Evolutionary conservation across 1,140 invertebrate genomes (phyloP).

Genomic region (Mya arenaria): DNA sequence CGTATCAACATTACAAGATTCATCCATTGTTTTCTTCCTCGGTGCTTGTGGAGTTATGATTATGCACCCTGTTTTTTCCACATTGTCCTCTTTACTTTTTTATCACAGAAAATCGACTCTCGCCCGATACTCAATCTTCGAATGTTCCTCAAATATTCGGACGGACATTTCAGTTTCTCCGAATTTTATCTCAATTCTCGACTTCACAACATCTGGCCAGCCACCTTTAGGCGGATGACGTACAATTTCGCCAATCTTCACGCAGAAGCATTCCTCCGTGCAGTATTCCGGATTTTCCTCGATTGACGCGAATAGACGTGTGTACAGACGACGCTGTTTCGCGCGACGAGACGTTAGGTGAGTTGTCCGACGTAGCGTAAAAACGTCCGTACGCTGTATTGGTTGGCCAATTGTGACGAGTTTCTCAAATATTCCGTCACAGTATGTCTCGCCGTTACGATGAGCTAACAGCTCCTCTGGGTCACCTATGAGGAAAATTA

Average conservation of each 20-base stretch:
- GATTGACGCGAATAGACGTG: slow-evolving; percentile 39
- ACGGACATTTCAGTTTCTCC: slow-evolving; percentile 45
- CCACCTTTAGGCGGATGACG: slow-evolving; percentile 31
- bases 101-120: slow-evolving; percentile 37
- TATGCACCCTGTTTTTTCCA: too few species aligned
- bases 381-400: slow-evolving; percentile 16
- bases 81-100: too few species aligned
- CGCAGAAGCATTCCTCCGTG: slow-evolving; percentile 26
- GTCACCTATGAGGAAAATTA: neutral
- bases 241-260: slow-evolving; percentile 49
- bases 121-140: slow-evolving; percentile 21
- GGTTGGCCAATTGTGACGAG: slow-evolving; percentile 39
- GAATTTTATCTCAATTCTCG: slow-evolving; percentile 41
- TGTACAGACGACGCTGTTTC: slow-evolving; percentile 31
- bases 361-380: slow-evolving; percentile 26
- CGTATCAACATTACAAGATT: too few species aligned
- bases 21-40: too few species aligned
- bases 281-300: slow-evolving; percentile 31
- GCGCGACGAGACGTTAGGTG: neutral
- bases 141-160: neutral
- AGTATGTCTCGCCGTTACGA: slow-evolving; percentile 25
- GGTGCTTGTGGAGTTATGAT: too few species aligned
- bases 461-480: slow-evolving; percentile 23
- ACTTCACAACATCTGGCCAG: slow-evolving; percentile 46
- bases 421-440: slow-evolving; percentile 46